Conservation (phyloP, 1,140 invertebrate genomes). For the Cydia amplana region DNA sequence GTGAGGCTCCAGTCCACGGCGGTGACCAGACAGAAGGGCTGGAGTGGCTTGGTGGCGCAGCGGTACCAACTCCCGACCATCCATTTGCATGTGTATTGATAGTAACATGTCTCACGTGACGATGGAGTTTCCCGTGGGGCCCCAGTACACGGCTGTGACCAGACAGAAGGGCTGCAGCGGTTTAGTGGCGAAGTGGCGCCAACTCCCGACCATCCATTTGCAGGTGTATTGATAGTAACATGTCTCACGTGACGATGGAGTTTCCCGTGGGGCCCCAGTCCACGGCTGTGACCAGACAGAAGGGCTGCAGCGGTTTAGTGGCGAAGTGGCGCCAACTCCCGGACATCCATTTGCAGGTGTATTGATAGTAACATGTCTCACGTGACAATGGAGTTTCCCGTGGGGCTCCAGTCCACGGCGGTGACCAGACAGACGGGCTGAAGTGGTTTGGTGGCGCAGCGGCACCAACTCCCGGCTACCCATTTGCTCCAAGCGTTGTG, state of each 20-base stretch:
- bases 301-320: background rate
- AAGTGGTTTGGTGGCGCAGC: constrained; percentile 28
- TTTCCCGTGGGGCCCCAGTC: constrained; percentile 71
- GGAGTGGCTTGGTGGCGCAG: constrained; percentile 29
- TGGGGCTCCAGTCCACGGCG: constrained; percentile 67
- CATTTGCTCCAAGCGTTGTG: constrained; percentile 52
- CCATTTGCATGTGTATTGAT: too few relatives aligned
- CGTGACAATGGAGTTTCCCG: constrained; percentile 60
- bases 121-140: constrained; percentile 64
- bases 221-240: background rate
- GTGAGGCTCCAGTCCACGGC: constrained; percentile 69
- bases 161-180: constrained; percentile 41
- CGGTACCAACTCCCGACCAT: constrained; percentile 38
- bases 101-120: too few relatives aligned
- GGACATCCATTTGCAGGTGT: too few relatives aligned
- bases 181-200: constrained; percentile 39
- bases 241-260: constrained; percentile 52
- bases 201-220: background rate
- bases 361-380: constrained; percentile 32
- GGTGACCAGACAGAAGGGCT: constrained; percentile 50
- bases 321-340: constrained; percentile 41
- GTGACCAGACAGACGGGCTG: constrained; percentile 51
- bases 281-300: constrained; percentile 55
- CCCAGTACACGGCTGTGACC: constrained; percentile 64
- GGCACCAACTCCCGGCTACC: constrained; percentile 39